Conservation (phyloP, 2,888 invertebrate species). For the Xestia sexstrigata region DNA sequence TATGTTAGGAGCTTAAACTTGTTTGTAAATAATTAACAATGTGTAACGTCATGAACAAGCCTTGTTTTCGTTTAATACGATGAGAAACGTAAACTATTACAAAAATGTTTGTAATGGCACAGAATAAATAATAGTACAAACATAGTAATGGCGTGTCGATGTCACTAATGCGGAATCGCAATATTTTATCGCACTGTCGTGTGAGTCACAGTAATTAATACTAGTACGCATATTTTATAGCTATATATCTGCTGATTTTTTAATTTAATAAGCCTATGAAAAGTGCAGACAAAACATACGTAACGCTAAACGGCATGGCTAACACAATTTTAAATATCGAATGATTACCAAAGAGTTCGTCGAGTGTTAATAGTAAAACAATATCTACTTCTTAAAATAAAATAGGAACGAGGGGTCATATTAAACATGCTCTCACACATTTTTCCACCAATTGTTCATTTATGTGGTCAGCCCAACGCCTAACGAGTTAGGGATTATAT, state of each 20-base stretch:
- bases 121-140: not conserved
- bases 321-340: slow-evolving; percentile 2
- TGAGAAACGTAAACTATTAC: slow-evolving; percentile 5
- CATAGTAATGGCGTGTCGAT: not conserved
- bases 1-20: not conserved
- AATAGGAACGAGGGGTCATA: not conserved
- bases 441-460: not conserved
- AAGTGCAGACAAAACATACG: not conserved
- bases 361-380: not conserved
- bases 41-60: not conserved
- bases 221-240: slow-evolving; percentile 13
- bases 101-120: slow-evolving; percentile 13
- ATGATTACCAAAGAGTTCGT: not conserved
- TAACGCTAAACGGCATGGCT: not conserved
- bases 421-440: not conserved
- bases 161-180: slow-evolving; percentile 36
- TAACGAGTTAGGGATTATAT: too few relatives aligned
- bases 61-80: not conserved
- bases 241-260: slow-evolving; percentile 20
- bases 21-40: slow-evolving; percentile 14
- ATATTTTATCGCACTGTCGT: slow-evolving; percentile 32
- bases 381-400: not conserved
- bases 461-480: not conserved
- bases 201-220: slow-evolving; percentile 16
- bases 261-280: slow-evolving; percentile 5